Percentiles rank a stretch among this genome's conserved stretches.
These are phyloP conservation scores for Cephus nigrinus DNA, from an alignment of 2,888 invertebrate genomes.

Conservation along the genomic window DNA sequence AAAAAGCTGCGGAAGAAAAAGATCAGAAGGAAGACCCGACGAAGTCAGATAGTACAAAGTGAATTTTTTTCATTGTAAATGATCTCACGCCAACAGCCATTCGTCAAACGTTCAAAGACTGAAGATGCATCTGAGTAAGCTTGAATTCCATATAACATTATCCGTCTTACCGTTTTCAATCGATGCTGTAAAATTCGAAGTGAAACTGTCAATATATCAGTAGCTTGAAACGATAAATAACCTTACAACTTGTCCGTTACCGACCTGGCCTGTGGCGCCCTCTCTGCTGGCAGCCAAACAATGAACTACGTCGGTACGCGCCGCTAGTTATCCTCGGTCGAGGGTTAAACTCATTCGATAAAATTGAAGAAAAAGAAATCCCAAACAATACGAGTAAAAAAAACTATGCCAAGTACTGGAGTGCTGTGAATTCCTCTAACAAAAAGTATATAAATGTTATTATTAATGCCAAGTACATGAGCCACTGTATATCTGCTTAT, in stretches of 20 bases:
- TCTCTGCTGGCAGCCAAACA: neutral
- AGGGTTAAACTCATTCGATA: no score
- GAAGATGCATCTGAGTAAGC: neutral
- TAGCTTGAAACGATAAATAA: neutral
- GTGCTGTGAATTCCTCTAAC: no score
- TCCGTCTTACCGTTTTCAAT: neutral
- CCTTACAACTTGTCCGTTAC: neutral
- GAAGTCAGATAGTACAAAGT: neutral
- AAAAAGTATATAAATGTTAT: no score
- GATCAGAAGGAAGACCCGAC: neutral
- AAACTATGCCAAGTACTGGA: no score
- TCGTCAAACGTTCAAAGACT: neutral
- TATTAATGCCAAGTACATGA: no score
- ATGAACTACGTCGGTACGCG: neutral
- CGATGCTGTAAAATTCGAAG: neutral
- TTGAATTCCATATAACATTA: neutral
- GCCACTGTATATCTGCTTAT: no score
- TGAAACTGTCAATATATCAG: neutral
- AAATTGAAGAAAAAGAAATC: no score
- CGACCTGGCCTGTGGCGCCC: neutral
- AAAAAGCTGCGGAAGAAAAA: neutral
- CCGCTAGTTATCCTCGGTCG: neutral
- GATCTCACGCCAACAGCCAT: neutral
- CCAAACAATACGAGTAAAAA: no score
- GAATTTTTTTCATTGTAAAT: neutral